Evolutionary conservation across 2,888 invertebrate genomes (phyloP).

Genomic region (Synanthedon tipuliformis): DNA sequence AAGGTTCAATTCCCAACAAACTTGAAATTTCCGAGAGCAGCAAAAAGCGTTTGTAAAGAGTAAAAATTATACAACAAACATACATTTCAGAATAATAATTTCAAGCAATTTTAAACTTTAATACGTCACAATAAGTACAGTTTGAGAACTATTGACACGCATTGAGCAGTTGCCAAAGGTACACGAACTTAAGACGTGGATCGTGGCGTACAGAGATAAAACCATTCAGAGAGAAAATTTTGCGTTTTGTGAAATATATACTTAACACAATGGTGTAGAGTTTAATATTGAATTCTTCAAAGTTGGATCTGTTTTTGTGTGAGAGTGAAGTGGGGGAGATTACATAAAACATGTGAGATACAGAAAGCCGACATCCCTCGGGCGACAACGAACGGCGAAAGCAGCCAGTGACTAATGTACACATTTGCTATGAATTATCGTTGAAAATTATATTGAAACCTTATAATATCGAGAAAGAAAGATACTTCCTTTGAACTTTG

Average conservation of each 20-base stretch:
- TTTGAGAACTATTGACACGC: not conserved
- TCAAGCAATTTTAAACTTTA: not conserved
- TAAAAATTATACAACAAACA: not conserved
- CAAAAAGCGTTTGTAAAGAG: not conserved
- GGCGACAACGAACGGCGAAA: conserved; percentile 48
- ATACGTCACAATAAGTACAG: not conserved
- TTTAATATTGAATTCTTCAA: not conserved
- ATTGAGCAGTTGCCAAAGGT: conserved; percentile 9
- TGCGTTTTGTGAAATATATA: not conserved
- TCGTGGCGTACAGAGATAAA: conserved; percentile 20
- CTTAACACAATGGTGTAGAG: not conserved
- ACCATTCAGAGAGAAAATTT: not conserved
- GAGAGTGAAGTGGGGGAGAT: conserved; percentile 33
- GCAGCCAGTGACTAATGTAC: conserved; percentile 35
- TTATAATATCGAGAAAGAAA: too few relatives aligned
- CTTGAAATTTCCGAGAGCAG: not conserved
- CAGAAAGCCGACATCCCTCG: conserved; percentile 45
- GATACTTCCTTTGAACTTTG: too few relatives aligned
- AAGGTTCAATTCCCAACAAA: not conserved
- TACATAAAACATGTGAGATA: conserved; percentile 52
- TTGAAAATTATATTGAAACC: too few relatives aligned
- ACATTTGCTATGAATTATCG: not conserved
- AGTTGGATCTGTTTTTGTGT: conserved; percentile 9
- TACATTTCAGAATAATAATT: not conserved
- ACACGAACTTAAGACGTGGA: conserved; percentile 29